Conservation (phyloP, 2,888 invertebrate genomes). For the Phortica okadai region DNA sequence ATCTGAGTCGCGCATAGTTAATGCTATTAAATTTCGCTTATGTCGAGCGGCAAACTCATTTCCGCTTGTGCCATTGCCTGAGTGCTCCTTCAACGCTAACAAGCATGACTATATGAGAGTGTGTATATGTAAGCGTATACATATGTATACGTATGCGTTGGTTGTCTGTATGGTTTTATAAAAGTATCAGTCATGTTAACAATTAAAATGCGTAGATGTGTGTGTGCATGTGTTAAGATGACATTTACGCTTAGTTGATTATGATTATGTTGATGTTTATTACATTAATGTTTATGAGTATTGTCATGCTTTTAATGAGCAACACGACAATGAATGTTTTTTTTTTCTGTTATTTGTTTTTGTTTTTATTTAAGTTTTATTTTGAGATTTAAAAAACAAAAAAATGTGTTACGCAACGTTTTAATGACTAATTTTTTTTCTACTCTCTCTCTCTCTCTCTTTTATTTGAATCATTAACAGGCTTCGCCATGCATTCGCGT, state of each 20-base stretch:
- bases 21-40: conserved; percentile 31
- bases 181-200: background rate
- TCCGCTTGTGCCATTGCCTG: background rate
- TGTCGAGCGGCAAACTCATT: conserved; percentile 8
- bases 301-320: conserved; percentile 32
- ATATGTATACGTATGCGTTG: background rate
- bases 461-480: background rate
- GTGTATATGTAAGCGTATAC: conserved; percentile 11
- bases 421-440: background rate
- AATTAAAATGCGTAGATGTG: background rate
- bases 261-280: conserved; percentile 5
- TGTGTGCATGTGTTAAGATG: conserved; percentile 1
- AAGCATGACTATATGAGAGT: background rate
- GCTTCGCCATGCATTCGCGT: conserved; percentile 73
- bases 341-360: background rate
- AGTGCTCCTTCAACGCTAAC: background rate
- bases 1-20: background rate
- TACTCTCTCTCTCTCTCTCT: background rate
- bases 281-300: background rate
- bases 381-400: background rate
- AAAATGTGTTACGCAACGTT: too few species aligned
- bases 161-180: background rate
- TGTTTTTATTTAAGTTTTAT: background rate
- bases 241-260: conserved; percentile 40
- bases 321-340: background rate